Evolutionary conservation across 2,797 vertebrate species (phyloP), one percentile per base, ranked within the genome.

Genomic region (Sternarchorhynchus goeldii): DNA sequence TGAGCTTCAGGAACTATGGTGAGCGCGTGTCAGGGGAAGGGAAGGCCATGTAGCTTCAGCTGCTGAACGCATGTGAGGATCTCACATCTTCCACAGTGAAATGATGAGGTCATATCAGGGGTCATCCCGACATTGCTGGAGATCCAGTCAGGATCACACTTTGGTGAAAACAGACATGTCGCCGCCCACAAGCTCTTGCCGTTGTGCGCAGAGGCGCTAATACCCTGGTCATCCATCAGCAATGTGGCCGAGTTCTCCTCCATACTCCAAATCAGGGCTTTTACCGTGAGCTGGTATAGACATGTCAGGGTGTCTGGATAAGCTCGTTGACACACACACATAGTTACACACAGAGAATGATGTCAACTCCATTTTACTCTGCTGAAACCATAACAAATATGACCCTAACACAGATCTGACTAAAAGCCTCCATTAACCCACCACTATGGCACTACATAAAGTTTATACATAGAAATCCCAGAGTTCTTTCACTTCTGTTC

Each of bases 321-420:
- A 50, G 41, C 74, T 69, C 69, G 1, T 36, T 56, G 8, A 63
- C 62, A 73, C 50, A 20, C 45, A 57, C 32, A 64, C 57, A 64
- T 55, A 58, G 12, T 29, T 55, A 12, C 6, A 1, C 74, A 73
- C 50, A 75, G 21, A 21, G n/a, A 57, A 17, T 45, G 67, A 72
- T 34, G 60, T 62, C 73, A 67, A 29, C 16, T 82, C 58, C 65
- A 29, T 76, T 67, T 79, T 55, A 20, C 7, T 58, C 62, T 71
- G 18, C 56, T 29, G 45, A 77, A 63, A 66, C 63, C 73, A 55
- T 63, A 79, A 72, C 81, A 76, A 60, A 45, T 66, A 36, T 67
- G 66, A 77, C 64, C 60, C 18, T 56, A 53, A 29, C 58, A 31
- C 39, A 65, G 75, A 50, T 64, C 65, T 77, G 20, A 55, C 58